Evolutionary conservation across 2,797 vertebrate genomes (phyloP).

Genomic region (Spea hammondii): DNA sequence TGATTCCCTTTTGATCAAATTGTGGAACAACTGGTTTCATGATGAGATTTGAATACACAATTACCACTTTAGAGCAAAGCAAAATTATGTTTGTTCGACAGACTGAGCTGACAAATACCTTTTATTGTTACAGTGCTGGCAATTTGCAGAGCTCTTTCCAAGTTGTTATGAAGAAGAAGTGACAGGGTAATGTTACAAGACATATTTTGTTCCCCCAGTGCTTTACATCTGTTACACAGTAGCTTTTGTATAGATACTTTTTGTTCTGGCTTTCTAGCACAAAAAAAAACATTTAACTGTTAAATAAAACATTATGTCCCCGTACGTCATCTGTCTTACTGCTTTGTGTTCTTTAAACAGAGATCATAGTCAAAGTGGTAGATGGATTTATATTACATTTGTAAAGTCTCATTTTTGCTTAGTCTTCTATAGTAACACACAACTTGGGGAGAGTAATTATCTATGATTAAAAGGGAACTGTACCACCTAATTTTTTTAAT

Average conservation of each 20-base stretch:
- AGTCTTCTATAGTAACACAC: too few species aligned
- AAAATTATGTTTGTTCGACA: not conserved
- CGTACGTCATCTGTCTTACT: not conserved
- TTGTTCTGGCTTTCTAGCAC: slow-evolving; percentile 2
- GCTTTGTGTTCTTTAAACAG: not conserved
- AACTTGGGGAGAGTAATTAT: too few species aligned
- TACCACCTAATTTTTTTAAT: too few species aligned
- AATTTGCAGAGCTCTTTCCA: not conserved
- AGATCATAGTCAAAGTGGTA: not conserved
- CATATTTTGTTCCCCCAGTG: slow-evolving; percentile 12
- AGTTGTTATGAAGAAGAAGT: slow-evolving; percentile 35
- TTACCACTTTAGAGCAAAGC: slow-evolving; percentile 19
- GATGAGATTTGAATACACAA: not conserved
- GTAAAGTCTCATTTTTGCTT: too few species aligned
- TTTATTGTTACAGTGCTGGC: not conserved
- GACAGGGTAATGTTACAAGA: slow-evolving; percentile 14
- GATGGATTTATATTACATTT: too few species aligned
- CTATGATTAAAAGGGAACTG: too few species aligned
- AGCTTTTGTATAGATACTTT: not conserved
- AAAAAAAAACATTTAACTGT: slow-evolving; percentile 1
- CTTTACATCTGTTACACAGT: slow-evolving; percentile 5
- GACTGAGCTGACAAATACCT: slow-evolving; percentile 8
- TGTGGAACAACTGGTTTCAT: not conserved
- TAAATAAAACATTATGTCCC: slow-evolving; percentile 2
- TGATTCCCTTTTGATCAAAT: not conserved